Conservation (phyloP, 2,797 vertebrate genomes). For the Mico argentatus region DNA sequence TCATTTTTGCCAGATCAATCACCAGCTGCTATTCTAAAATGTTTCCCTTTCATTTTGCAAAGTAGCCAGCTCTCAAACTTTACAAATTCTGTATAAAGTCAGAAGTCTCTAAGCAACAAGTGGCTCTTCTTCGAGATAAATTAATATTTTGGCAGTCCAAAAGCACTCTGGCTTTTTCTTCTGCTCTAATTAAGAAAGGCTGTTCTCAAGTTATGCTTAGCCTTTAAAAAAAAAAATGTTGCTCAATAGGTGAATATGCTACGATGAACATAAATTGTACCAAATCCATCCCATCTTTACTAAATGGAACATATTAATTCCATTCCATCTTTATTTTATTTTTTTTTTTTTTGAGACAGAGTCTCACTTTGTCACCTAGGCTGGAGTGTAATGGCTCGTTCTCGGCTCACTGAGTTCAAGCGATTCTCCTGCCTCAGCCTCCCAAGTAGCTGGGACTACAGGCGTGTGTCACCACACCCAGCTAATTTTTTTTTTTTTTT, state of each 20-base stretch:
- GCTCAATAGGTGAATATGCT: neutral
- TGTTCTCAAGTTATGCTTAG: neutral
- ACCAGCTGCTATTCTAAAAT: neutral
- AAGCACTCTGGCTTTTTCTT: neutral
- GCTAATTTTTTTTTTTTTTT: too few relatives aligned
- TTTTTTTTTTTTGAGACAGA: neutral
- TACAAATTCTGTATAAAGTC: neutral
- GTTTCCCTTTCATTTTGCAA: neutral
- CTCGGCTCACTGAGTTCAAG: too few relatives aligned
- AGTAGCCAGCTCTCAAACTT: neutral
- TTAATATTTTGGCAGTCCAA: neutral
- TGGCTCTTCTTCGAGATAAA: neutral
- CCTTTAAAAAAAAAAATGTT: neutral
- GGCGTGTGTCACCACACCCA: too few relatives aligned
- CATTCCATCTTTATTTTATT: neutral
- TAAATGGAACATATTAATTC: constrained; percentile 9
- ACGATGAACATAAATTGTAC: neutral
- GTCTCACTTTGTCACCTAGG: too few relatives aligned
- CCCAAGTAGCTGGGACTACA: too few relatives aligned
- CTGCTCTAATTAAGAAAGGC: constrained; percentile 13
- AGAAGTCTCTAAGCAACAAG: neutral
- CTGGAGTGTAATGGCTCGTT: too few relatives aligned
- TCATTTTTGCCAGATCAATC: constrained; percentile 6
- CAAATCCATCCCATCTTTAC: constrained; percentile 10
- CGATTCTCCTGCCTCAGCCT: too few relatives aligned